Base-by-base conservation (phyloP, 2,113 vertebrate genomes). In the Corythoichthys intestinalis region DNA sequence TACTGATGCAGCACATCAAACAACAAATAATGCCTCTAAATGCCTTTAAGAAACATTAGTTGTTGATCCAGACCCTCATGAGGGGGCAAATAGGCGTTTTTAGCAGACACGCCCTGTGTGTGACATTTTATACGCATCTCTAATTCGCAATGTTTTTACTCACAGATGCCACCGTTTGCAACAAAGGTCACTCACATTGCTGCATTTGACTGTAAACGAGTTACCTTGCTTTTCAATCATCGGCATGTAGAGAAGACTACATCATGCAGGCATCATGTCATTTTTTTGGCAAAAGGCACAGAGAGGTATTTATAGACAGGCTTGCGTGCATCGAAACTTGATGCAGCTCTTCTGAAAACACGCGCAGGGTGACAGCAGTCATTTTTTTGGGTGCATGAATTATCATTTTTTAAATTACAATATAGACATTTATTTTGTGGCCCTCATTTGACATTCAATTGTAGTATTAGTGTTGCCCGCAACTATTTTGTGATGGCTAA, bases 111-210 rank as follows among this genome's bases (percentile, higher is more conserved):
- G 64, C 60, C 58, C 70, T 52, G 34, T 37, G 56, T 7, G 34
- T 58, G n/a, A 64, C 61, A 47, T 52, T 59, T 35, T 4, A 57
- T 78, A n/a, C 4, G 64, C 17, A 6, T 60, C 4, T 53, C n/a
- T 54, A 44, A 52, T 28, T 71, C n/a, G 46, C 14, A 13, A 47
- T 0, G 17, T 50, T 70, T 79, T 47, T n/a, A 46, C 28, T 37
- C 17, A 61, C 14, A 65, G 64, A 46, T 50, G 47, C 46, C 46
- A 35, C 39, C 60, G 39, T 65, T n/a, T 8, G 28, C 71, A 56
- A 61, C 41, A 80, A 69, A 76, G 44, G 59, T 70, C 17, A 71
- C 74, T 35, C 54, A 11, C 44, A 65, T 72, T 11, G 10, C 14
- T 63, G 13, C 35, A 34, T 76, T 39, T 38, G 1, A 68, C 37